Percentiles rank a stretch among this genome's conserved stretches.
Conservation (phyloP, 30 jellyfish, hydroid and myxozoan species). For the Cassiopea xamachana region DNA sequence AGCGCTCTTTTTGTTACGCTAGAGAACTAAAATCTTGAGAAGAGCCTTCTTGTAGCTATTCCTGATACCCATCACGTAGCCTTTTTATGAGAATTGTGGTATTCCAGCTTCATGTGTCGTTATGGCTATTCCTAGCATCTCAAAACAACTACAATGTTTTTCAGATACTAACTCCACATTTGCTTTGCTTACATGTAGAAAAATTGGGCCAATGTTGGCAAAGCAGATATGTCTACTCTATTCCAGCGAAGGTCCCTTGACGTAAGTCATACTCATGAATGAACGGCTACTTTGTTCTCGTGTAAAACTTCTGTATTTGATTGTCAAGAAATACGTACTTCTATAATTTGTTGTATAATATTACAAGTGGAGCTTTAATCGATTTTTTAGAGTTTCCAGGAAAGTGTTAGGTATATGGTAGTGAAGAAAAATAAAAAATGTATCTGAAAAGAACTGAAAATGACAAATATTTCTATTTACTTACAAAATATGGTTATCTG, state of each 20-base stretch:
- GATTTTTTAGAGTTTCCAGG: too few relatives aligned
- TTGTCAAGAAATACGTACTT: too few relatives aligned
- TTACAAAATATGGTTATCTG: neutral
- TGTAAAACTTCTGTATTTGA: too few relatives aligned
- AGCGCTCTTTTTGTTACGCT: too few relatives aligned
- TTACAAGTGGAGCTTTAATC: neutral
- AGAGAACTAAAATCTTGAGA: too few relatives aligned
- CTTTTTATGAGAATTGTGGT: too few relatives aligned
- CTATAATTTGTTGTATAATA: neutral
- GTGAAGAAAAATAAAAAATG: neutral
- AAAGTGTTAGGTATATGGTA: neutral
- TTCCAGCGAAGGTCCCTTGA: slow-evolving; percentile 33
- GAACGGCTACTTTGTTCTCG: neutral
- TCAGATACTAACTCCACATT: neutral
- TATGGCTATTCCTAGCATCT: too few relatives aligned
- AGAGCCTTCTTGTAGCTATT: too few relatives aligned
- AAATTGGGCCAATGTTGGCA: slow-evolving; percentile 58
- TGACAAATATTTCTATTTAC: too few relatives aligned
- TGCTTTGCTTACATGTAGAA: neutral
- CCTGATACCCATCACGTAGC: too few relatives aligned
- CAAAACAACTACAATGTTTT: neutral
- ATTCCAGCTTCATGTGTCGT: too few relatives aligned
- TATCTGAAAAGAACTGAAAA: neutral
- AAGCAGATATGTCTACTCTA: slow-evolving; percentile 44
- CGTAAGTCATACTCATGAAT: neutral